Conservation (phyloP, 2,888 invertebrate genomes). For the Apotomis capreana region DNA sequence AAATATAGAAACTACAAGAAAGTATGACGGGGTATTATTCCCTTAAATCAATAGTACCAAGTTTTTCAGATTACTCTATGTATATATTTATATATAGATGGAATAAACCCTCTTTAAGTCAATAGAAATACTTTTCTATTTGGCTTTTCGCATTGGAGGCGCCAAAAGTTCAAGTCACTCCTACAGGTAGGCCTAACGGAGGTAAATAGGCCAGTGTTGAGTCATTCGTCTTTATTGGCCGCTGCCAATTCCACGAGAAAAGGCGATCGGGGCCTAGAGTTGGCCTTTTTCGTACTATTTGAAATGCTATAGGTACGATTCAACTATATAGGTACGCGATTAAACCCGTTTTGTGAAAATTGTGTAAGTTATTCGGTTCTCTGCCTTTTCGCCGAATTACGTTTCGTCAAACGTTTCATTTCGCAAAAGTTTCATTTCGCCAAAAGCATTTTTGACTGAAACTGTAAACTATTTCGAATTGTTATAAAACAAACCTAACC, state of each 20-base stretch:
- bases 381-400: too few relatives aligned
- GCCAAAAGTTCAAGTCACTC: neutral
- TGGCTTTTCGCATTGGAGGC: neutral
- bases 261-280: constrained; percentile 26
- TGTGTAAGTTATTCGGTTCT: neutral
- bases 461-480: too few relatives aligned
- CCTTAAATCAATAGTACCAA: too few relatives aligned
- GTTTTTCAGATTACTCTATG: too few relatives aligned
- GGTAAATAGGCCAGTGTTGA: constrained; percentile 52
- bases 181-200: constrained; percentile 3
- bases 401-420: too few relatives aligned
- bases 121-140: neutral
- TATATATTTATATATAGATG: too few relatives aligned
- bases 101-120: neutral
- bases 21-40: too few relatives aligned
- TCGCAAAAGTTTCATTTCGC: too few relatives aligned
- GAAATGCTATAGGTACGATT: constrained; percentile 2
- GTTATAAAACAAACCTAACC: too few relatives aligned
- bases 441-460: too few relatives aligned
- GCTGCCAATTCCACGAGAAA: constrained; percentile 54
- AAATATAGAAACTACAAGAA: too few relatives aligned
- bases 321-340: neutral
- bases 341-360: neutral
- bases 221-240: constrained; percentile 62
- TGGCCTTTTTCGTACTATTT: neutral